phyloP scores from a whole-genome alignment of 1,140 invertebrate species.

The Eriocheir sinensis region DNA sequence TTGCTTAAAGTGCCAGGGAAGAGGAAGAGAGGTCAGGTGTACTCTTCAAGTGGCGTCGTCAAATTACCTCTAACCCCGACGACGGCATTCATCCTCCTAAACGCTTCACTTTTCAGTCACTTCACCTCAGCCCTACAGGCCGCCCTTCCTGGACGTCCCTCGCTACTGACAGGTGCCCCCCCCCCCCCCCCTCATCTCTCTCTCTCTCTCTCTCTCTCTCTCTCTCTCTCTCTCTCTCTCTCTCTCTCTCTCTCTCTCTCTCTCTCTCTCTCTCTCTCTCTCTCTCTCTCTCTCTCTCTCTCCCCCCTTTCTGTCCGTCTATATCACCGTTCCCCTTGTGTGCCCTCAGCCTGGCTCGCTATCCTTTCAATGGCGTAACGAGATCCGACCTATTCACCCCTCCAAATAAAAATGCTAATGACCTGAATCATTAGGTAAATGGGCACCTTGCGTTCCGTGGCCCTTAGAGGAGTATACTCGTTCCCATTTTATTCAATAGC shows the following conservation, averaged over 20 bases:
- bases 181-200: not conserved
- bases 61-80: not conserved
- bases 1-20: not conserved
- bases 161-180: not conserved
- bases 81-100: not conserved
- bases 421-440: conserved; percentile 65
- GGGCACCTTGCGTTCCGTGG: conserved; percentile 40
- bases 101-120: conserved; percentile 4
- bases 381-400: conserved; percentile 67
- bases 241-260: not conserved
- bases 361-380: conserved; percentile 31
- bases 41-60: not conserved
- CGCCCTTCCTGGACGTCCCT: not conserved
- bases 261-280: not conserved
- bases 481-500: not conserved
- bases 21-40: not conserved
- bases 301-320: not conserved
- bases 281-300: not conserved
- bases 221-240: not conserved
- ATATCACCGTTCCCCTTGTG: not conserved
- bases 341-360: not conserved
- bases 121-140: not conserved
- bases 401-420: conserved; percentile 72
- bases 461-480: not conserved
- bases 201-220: not conserved